phyloP scores from a whole-genome alignment of 2,888 invertebrate species.

The Macrophya annulata region DNA sequence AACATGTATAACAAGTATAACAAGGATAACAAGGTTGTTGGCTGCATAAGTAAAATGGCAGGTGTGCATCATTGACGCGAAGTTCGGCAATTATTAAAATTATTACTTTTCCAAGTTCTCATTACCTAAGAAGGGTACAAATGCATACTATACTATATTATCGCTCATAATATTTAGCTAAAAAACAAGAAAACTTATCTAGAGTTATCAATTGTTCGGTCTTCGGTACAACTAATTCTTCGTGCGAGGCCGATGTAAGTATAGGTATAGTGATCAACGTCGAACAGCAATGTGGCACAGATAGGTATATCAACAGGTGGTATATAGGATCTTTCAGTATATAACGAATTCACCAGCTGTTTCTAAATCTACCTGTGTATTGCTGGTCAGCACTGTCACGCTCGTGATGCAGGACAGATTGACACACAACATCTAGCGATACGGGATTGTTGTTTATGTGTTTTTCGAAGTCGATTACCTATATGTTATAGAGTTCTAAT shows the following conservation, averaged over 20 bases:
- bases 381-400: not conserved
- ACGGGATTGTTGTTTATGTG: not conserved
- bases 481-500: not conserved
- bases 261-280: not conserved
- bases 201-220: not conserved
- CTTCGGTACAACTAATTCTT: not conserved
- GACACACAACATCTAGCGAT: not conserved
- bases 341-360: conserved; percentile 21
- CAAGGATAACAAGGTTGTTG: conserved; percentile 7
- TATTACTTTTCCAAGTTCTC: not conserved
- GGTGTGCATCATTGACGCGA: conserved; percentile 26
- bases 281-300: conserved; percentile 39
- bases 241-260: not conserved
- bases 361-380: not conserved
- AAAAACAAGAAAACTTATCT: not conserved
- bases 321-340: conserved; percentile 35
- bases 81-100: not conserved
- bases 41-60: conserved; percentile 44
- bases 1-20: conserved; percentile 31
- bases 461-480: not conserved
- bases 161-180: not conserved
- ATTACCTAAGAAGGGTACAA: not conserved
- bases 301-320: conserved; percentile 48
- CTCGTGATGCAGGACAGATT: not conserved
- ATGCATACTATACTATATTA: not conserved